phyloP scores from a whole-genome alignment of 2,888 invertebrate genomes.

The Melieria picta region DNA sequence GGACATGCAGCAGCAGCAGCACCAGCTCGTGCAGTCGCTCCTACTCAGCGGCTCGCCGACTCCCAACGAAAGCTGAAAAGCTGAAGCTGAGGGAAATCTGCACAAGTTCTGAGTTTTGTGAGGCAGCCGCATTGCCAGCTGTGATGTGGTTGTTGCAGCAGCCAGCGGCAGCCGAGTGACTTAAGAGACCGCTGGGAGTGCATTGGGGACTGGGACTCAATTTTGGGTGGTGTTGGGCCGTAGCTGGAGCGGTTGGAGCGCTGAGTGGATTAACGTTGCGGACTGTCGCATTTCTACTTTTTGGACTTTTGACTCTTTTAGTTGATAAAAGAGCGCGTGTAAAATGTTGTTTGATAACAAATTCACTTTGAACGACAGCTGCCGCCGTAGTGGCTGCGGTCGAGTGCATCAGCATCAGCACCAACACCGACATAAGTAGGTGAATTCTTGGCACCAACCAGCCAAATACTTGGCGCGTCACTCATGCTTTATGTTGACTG shows the following conservation, averaged over 20 bases:
- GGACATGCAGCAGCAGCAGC: neutral
- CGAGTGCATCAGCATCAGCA: no score
- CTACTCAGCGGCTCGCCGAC: neutral
- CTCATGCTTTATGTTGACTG: no score
- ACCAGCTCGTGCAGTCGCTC: no score
- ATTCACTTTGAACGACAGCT: slow-evolving; percentile 13
- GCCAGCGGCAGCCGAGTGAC: neutral
- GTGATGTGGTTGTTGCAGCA: neutral
- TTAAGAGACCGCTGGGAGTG: slow-evolving; percentile 10
- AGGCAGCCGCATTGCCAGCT: neutral
- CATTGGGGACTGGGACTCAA: slow-evolving; percentile 2
- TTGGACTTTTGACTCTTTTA: no score
- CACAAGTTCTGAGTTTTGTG: slow-evolving; percentile 37
- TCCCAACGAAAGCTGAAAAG: neutral
- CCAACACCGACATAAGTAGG: no score
- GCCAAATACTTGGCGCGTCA: no score
- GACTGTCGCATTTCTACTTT: no score
- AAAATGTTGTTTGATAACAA: slow-evolving; percentile 6
- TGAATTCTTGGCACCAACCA: no score
- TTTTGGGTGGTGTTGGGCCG: neutral
- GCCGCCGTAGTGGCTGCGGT: no score
- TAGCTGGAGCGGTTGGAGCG: neutral
- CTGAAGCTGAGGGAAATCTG: slow-evolving; percentile 54
- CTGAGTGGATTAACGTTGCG: neutral
- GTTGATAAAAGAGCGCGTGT: no score